Evolutionary conservation across 2,113 vertebrate species (phyloP), one percentile per base, ranked within the genome.

Genomic region (Hippolais icterina): DNA sequence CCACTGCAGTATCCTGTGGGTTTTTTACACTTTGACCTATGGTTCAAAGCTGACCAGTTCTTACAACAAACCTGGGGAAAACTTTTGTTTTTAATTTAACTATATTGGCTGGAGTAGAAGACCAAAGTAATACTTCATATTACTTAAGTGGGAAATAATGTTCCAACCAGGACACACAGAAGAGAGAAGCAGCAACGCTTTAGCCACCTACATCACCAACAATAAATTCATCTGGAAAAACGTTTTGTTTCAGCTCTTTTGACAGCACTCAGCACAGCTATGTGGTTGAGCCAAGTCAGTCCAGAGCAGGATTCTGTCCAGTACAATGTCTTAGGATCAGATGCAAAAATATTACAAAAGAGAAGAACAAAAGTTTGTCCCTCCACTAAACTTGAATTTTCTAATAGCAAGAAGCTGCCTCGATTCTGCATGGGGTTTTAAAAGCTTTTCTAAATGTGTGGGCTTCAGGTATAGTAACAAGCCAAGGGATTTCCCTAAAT

Each of bases 11-110:
- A 71, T 69, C 83, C 81, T 89, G 59, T 50, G 68, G 31, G 39
- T 71, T 86, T 87, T 57, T 92, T 95, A 87, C 27, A 96, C 95
- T 96, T 96, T 92, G 93, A 89, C 91, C 92, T 31, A 0, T 2
- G 49, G 56, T 90, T 80, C 82, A 91, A 84, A 93, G 77, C 82
- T 89, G 81, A 87, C 23, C 46, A 54, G 23, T 68, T 72, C 93
- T 76, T 86, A 56, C 2, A 2, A 27, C 15, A 71, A 92, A 74
- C 49, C 29, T 11, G 20, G 60, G 31, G 61, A 33, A 81, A 70
- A 23, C 3, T 37, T 27, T 42, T 52, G n/a, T 23, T 76, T 77
- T 37, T 23, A 52, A 52, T 75, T 53, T 56, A 72, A 72, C 17
- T 86, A 8, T 54, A 63, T 37, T 31, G 44, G 50, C 74, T 65